Percentiles rank a stretch among this genome's conserved stretches.
Conservation (phyloP, 2,888 invertebrate species). For the Cloeon dipterum region DNA sequence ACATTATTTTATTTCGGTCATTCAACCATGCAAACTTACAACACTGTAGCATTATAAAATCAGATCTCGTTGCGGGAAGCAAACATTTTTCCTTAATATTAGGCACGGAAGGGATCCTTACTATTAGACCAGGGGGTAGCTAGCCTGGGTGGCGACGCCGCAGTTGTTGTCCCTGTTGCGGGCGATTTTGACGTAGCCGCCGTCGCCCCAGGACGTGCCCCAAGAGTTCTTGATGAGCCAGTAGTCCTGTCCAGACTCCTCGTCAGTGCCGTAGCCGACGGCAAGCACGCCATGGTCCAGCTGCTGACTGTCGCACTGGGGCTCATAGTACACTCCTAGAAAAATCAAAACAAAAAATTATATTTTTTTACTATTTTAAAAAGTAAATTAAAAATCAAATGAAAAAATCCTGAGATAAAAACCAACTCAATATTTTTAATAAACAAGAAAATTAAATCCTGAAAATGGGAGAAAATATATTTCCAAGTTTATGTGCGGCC, state of each 20-base stretch:
- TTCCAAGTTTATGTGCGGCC: too few species aligned
- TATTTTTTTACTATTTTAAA: neutral
- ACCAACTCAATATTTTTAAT: too few species aligned
- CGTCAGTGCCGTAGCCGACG: constrained; percentile 60
- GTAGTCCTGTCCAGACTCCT: constrained; percentile 34
- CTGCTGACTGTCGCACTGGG: constrained; percentile 37
- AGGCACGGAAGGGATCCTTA: too few species aligned
- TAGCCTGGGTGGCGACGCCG: constrained; percentile 61
- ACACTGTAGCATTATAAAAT: too few species aligned
- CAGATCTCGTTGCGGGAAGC: too few species aligned
- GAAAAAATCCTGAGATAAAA: too few species aligned
- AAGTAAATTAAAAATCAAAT: too few species aligned
- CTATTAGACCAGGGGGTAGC: constrained; percentile 66
- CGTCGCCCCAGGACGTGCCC: constrained; percentile 55
- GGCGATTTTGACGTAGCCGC: constrained; percentile 73
- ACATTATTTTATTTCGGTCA: too few species aligned
- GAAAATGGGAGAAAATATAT: too few species aligned
- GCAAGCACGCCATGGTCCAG: constrained; percentile 73
- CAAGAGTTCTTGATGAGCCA: constrained; percentile 81
- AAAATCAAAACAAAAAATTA: constrained; percentile 8
- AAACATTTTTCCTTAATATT: too few species aligned
- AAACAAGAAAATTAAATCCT: too few species aligned
- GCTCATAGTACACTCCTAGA: constrained; percentile 50
- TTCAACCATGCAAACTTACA: too few species aligned
- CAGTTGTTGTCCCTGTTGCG: constrained; percentile 67